Evolutionary conservation across 1,140 invertebrate genomes (phyloP).

Genomic region (Anadara kagoshimensis): DNA sequence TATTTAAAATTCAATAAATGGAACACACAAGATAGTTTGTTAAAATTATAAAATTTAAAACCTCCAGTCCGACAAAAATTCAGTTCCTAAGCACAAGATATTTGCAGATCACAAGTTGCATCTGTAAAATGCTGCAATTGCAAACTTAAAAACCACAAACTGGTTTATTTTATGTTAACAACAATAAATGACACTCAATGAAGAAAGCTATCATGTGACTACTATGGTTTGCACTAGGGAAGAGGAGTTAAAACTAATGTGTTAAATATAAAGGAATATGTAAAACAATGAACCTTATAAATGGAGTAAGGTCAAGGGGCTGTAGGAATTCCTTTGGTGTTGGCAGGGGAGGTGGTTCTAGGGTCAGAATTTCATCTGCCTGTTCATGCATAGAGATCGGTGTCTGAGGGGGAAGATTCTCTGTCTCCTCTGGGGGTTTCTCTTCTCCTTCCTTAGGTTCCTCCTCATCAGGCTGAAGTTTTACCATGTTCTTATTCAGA

Average conservation of each 20-base stretch:
- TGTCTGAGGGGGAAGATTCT: slow-evolving; percentile 45
- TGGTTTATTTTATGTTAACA: too few species aligned
- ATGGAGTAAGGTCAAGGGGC: slow-evolving; percentile 68
- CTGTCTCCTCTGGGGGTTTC: slow-evolving; percentile 41
- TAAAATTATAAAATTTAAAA: too few species aligned
- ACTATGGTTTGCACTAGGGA: neutral
- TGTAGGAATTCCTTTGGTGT: slow-evolving; percentile 66
- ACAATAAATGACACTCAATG: too few species aligned
- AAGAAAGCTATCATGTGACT: too few species aligned
- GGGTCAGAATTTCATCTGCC: slow-evolving; percentile 60
- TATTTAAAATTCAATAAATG: too few species aligned
- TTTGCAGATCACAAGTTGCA: too few species aligned
- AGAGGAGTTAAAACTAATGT: neutral
- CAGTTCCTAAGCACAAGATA: too few species aligned
- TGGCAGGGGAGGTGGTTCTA: slow-evolving; percentile 66
- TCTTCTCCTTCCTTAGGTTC: slow-evolving; percentile 50
- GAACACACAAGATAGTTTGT: too few species aligned
- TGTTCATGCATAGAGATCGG: slow-evolving; percentile 51
- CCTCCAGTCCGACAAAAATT: too few species aligned
- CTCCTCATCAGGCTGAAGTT: slow-evolving; percentile 53
- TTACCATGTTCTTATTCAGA: slow-evolving; percentile 67
- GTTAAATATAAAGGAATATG: too few species aligned
- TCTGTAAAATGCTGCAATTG: too few species aligned
- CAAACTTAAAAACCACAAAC: too few species aligned
- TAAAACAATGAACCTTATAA: slow-evolving; percentile 57